Conservation (phyloP, 2,888 invertebrate genomes). For the Sicus ferrugineus region DNA sequence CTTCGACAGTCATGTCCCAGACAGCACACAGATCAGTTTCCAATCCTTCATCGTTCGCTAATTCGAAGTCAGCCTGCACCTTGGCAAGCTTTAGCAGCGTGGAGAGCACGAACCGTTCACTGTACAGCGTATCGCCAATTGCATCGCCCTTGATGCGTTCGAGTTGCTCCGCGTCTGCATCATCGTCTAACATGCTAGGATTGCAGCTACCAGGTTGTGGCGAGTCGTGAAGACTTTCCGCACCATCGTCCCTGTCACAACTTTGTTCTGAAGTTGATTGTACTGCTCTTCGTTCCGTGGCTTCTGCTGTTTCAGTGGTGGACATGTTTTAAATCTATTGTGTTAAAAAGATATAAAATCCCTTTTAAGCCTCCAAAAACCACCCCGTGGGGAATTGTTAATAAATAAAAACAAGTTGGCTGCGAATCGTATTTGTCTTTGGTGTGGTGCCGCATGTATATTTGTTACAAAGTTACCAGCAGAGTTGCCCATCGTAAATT, state of each 20-base stretch:
- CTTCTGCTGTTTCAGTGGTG: neutral
- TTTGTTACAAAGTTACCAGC: no score
- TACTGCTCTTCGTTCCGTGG: no score
- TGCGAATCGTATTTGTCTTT: no score
- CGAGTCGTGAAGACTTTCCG: neutral
- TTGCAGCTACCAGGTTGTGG: constrained; percentile 41
- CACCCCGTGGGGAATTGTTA: no score
- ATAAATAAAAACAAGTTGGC: no score
- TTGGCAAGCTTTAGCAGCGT: constrained; percentile 72
- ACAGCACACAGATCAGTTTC: constrained; percentile 79
- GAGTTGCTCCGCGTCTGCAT: constrained; percentile 51
- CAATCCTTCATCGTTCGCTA: constrained; percentile 67
- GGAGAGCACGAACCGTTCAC: constrained; percentile 77
- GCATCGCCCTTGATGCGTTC: constrained; percentile 72
- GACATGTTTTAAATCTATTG: neutral
- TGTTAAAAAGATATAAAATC: no score
- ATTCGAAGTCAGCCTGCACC: constrained; percentile 64
- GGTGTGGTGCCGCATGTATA: no score
- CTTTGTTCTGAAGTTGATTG: neutral
- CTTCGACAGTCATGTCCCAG: constrained; percentile 87
- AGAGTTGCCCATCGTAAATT: no score
- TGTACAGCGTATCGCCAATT: constrained; percentile 82
- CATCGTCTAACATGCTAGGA: constrained; percentile 45
- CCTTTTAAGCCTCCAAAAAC: no score
- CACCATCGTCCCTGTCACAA: neutral